A percentile compares a stretch with the other conserved stretches of the same genome.
Evolutionary conservation across 2,113 vertebrate genomes (phyloP).

Genomic region (Pterocles gutturalis): DNA sequence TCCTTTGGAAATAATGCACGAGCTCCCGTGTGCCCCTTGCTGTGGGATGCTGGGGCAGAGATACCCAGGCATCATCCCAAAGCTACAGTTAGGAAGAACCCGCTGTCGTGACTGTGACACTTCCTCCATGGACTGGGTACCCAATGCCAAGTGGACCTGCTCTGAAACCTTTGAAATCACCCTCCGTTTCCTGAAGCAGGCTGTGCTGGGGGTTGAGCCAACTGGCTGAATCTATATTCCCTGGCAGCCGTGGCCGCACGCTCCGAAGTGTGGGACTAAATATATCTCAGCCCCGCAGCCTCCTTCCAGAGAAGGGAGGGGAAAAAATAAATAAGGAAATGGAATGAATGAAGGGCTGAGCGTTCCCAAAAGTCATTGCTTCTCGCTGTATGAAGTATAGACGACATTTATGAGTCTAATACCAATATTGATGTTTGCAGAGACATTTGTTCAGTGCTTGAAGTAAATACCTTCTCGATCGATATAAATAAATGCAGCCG

Average conservation of each 20-base stretch:
- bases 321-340: neutral
- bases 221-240: neutral
- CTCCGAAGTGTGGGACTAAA: neutral
- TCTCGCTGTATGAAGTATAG: neutral
- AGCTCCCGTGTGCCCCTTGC: neutral
- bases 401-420: neutral
- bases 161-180: neutral
- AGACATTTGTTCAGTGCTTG: constrained; percentile 51
- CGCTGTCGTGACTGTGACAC: rapidly evolving
- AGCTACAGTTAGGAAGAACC: rapidly evolving
- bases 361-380: neutral
- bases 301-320: neutral
- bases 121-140: neutral
- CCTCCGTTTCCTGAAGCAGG: neutral
- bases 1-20: neutral
- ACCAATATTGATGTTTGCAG: constrained; percentile 23
- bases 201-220: neutral
- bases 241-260: neutral
- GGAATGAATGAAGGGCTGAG: neutral
- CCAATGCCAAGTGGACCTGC: neutral
- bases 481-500: constrained; percentile 7
- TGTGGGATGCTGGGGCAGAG: neutral
- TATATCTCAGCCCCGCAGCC: neutral
- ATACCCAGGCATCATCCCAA: neutral
- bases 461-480: neutral